phyloP scores from a whole-genome alignment of 1,140 invertebrate species.

The Ephestia elutella region DNA sequence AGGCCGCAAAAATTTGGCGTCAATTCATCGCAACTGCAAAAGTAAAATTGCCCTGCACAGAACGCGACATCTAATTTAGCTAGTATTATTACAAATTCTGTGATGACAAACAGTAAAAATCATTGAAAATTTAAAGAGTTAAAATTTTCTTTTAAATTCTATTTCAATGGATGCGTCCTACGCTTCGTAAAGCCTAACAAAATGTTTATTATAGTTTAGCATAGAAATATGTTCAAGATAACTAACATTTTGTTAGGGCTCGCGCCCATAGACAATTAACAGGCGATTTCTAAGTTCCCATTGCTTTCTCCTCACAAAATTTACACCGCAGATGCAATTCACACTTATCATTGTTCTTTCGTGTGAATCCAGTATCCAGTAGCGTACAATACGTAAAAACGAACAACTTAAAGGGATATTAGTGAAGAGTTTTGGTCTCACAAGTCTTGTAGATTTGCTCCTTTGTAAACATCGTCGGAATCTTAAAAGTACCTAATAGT shows the following conservation, averaged over 20 bases:
- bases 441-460: too few species aligned
- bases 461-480: neutral
- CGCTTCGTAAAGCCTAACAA: too few species aligned
- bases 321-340: conserved; percentile 34
- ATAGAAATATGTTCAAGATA: neutral
- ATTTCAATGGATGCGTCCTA: too few species aligned
- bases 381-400: conserved; percentile 5
- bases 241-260: neutral
- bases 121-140: too few species aligned
- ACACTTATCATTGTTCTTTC: conserved; percentile 48
- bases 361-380: conserved; percentile 17
- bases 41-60: too few species aligned
- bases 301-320: conserved; percentile 53
- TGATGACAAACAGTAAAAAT: too few species aligned
- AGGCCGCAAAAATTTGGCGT: too few species aligned
- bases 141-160: too few species aligned
- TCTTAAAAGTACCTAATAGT: too few species aligned
- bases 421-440: neutral
- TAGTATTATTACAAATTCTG: too few species aligned
- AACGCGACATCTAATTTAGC: too few species aligned
- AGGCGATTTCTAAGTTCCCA: conserved; percentile 55
- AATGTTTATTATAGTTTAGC: neutral
- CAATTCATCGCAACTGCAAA: too few species aligned
- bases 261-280: conserved; percentile 28
- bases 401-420: neutral